Base-by-base conservation (phyloP, 2,888 invertebrate species). In the Troides oblongomaculatus region DNA sequence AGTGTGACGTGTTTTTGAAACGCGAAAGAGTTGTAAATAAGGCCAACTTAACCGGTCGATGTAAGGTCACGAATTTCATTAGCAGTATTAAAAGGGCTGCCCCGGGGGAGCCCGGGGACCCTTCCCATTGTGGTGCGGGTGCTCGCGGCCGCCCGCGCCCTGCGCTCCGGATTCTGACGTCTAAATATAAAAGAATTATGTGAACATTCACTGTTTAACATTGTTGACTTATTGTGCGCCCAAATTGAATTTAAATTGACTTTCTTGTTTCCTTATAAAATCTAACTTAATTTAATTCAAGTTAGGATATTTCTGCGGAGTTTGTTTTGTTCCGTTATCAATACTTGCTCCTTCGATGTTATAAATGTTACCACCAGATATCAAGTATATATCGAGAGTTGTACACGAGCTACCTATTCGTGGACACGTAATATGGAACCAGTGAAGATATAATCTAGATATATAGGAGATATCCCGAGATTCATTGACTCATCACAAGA, bases 31-130 rank as follows among this genome's bases (percentile, higher is more conserved):
- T 70, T 63, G 30, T 23, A 67, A 70, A 64, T 68, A 71, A 64
- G 70, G 57, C 66, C 70, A 74, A 74, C 68, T 73, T 70, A 73
- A 63, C 62, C 69, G 74, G 75, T 74, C 62, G 71, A 72, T 72
- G 74, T 78, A 78, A 82, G 84, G 85, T 86, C 84, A 82, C 84
- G 83, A 84, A 84, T 87, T 87, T 87, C 84, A 87, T 87, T 87
- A 86, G 82, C 78, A 78, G 82, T 82, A 82, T 86, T 83, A 84
- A 84, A 85, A 81, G 82, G 81, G 73, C 75, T 72, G 73, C 81
- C 84, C 77, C 78, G 66, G 25, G 81, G 82, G 85, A 81, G 14
- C 74, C 72, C 72, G 71, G 71, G 74, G 76, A 75, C 78, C 78
- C 77, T 68, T 66, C 72, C 68, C 43, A 66, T 70, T 72, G 70